Base-by-base conservation (phyloP, 1,140 invertebrate species). In the Brachionus koreanus region DNA sequence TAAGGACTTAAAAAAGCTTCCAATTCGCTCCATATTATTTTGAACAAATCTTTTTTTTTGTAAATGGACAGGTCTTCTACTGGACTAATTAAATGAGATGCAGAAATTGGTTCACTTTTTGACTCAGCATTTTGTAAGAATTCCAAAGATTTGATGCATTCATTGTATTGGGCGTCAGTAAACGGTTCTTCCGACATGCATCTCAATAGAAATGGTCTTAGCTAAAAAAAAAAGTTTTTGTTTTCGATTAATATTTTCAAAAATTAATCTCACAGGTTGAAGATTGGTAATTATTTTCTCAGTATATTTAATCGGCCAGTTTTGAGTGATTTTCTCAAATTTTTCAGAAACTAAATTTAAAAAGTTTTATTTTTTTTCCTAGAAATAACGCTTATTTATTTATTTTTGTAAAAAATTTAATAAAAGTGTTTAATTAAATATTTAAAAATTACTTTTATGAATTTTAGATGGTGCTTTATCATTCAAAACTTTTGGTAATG, bases 231-330 rank as follows among this genome's bases (percentile, higher is more conserved):
- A 72, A 72, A 19, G 42, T 10, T 16, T 10, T 16, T 23, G n/a
- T 42, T 16, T 16, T 39, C 3, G 16, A 72, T n/a, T 9, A 16
- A 4, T n/a, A 19, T 19, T 16, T 23, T 5, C 42, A 72, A 10
- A 3, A 5, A 1, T 42, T 10, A 35, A 23, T 89, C 90, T 91
- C 89, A 94, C 93, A 79, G 92, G 91, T 86, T 92, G 92, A 82
- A 96, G 89, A 86, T 96, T 96, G 85, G 94, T 97, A 84, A 98
- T 92, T 10, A 95, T 91, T 0, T 95, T 96, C 4, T 94, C 93
- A 13, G 93, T 93, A 65, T 95, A 94, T 5, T 94, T 95, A 67
- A 97, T 91, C 0, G 96, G 96, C 94, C 95, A 98, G 88, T 95
- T 95, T 67, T 93, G 92, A 0, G 95, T 95, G 83, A 93, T 91